Evolutionary conservation across 2,797 vertebrate species (phyloP).

Genomic region (Erpetoichthys calabaricus): DNA sequence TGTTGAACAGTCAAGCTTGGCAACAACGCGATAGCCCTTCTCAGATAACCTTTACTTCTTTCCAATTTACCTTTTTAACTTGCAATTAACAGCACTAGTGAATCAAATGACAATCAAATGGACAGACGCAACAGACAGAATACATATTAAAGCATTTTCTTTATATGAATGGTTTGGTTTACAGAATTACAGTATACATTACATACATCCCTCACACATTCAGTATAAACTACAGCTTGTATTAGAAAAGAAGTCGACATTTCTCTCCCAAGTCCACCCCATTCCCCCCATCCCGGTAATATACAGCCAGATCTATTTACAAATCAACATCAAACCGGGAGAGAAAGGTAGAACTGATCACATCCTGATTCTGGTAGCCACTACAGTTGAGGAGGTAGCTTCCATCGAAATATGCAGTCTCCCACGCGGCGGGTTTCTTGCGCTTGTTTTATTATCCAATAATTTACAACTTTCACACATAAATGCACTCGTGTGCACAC

Average conservation of each 20-base stretch:
- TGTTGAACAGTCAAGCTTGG: not conserved
- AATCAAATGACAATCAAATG: conserved; percentile 14
- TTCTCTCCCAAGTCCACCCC: conserved; percentile 46
- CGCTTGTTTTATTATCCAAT: conserved; percentile 62
- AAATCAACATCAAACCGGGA: conserved; percentile 48
- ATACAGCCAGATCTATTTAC: conserved; percentile 73
- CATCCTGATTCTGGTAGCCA: conserved; percentile 78
- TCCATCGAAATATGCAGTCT: conserved; percentile 77
- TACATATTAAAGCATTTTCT: conserved; percentile 31
- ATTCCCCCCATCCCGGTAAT: conserved; percentile 37
- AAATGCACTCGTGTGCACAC: conserved; percentile 15
- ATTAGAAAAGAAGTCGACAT: conserved; percentile 54
- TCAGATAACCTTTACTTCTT: not conserved
- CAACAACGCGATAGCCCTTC: not conserved
- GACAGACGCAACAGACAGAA: conserved; percentile 15
- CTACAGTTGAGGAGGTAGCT: conserved; percentile 92
- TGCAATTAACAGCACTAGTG: not conserved
- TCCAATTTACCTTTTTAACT: not conserved
- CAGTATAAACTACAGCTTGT: conserved; percentile 65
- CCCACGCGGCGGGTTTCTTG: conserved; percentile 58
- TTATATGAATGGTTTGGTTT: conserved; percentile 55
- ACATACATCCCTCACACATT: conserved; percentile 76
- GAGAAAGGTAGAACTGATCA: conserved; percentile 48
- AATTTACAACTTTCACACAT: conserved; percentile 65
- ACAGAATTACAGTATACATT: conserved; percentile 82